Evolutionary conservation across 1,140 invertebrate species (phyloP), one percentile per base, ranked within the genome.

Genomic region (Drosophila tani): DNA sequence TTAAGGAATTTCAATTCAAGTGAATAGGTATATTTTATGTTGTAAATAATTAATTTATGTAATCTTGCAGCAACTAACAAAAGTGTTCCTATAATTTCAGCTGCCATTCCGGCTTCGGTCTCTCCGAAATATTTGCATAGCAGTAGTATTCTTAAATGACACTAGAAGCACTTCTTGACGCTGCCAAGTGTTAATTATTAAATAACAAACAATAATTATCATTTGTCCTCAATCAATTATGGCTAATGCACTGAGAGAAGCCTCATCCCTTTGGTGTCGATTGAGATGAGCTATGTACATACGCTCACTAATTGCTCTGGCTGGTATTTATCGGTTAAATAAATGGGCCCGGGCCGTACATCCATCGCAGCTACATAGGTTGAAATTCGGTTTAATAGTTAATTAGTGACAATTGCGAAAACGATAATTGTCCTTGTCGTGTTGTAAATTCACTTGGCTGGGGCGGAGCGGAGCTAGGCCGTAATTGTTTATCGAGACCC

Each of bases 401-500:
- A 88, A 88, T 85, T 88, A 85, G 81, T 75, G 85, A 60, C 70
- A 86, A 82, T 87, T 87, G 79, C 17, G 60, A 74, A 73, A 66
- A 85, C 66, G 66, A 75, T 88, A 90, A 88, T 90, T 90, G 84
- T 79, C 71, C 81, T 75, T 84, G 84, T 81, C 81, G 69, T 81
- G 73, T 71, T 76, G 71, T 76, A 71, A 84, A 88, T 79, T 75
- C 67, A 71, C 47, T 79, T 63, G 66, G 32, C 67, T 55, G 73
- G 57, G 58, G 49, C 64, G 45, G 55, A 58, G 60, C 49, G 45
- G 55, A 58, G 60, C 49, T 29, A 24, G 15, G 75, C 51, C 67
- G 55, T 88, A 88, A 88, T 88, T 88, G 85, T 88, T 88, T 90
- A 85, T 88, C 81, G 76, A 81, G 64, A 69, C 60, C 71, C 81